phyloP scores from a whole-genome alignment of 2,888 invertebrate genomes.

The Sesia bembeciformis region DNA sequence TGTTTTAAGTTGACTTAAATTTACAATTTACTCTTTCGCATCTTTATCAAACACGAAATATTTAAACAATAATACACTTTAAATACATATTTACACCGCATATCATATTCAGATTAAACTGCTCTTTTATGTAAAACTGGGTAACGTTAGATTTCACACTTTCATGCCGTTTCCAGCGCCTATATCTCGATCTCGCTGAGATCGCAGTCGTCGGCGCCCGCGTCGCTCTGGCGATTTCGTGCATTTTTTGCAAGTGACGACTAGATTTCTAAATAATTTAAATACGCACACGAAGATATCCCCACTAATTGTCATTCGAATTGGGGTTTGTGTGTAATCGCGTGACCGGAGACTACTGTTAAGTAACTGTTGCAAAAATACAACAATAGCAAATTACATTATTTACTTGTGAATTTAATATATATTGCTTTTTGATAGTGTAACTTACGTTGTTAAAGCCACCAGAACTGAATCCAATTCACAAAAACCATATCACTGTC shows the following conservation, averaged over 20 bases:
- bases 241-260: slow-evolving; percentile 64
- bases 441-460: slow-evolving; percentile 52
- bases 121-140: not conserved
- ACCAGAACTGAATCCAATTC: slow-evolving; percentile 60
- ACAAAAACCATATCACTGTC: slow-evolving; percentile 69
- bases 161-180: slow-evolving; percentile 2
- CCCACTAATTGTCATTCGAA: slow-evolving; percentile 51
- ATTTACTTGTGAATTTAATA: too few relatives aligned
- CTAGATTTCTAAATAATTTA: slow-evolving; percentile 72
- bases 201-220: slow-evolving; percentile 21
- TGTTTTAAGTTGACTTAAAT: too few relatives aligned
- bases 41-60: too few relatives aligned
- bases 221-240: slow-evolving; percentile 62
- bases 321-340: slow-evolving; percentile 44
- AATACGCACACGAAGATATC: slow-evolving; percentile 60
- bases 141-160: not conserved
- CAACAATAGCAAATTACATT: too few relatives aligned
- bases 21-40: too few relatives aligned
- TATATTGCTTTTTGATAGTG: slow-evolving; percentile 2
- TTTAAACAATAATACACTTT: too few relatives aligned
- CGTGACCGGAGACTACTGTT: slow-evolving; percentile 24
- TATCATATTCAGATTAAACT: not conserved
- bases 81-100: not conserved
- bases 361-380: not conserved
- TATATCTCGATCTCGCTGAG: slow-evolving; percentile 22